These are phyloP conservation scores for Turnix velox DNA, from an alignment of 2,113 vertebrate species.

Conservation along the genomic window DNA sequence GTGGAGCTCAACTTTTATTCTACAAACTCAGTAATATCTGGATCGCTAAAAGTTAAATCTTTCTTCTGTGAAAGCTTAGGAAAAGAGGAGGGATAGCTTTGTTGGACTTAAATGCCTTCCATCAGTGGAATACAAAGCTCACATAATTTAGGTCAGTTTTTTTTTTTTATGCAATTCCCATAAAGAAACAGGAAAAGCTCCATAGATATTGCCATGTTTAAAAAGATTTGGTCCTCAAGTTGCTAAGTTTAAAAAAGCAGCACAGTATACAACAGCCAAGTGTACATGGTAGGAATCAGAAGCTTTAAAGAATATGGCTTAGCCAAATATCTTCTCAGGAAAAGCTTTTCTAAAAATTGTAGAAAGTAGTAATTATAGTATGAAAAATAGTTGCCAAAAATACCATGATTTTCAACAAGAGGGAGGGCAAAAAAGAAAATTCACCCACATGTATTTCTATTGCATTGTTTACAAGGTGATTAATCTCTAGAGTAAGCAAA, in stretches of 20 bases:
- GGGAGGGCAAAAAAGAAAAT: background rate
- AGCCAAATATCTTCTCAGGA: background rate
- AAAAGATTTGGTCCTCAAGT: background rate
- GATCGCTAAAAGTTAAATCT: background rate
- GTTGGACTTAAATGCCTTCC: background rate
- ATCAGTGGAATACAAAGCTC: background rate
- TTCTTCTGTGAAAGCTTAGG: background rate
- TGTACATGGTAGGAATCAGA: background rate
- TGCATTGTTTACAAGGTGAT: background rate
- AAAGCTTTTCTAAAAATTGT: background rate
- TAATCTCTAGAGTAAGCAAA: background rate
- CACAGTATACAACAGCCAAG: fast-evolving
- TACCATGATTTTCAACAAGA: background rate
- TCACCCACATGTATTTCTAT: background rate
- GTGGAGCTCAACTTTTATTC: background rate
- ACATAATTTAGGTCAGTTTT: background rate
- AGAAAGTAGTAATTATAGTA: background rate
- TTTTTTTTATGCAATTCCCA: background rate
- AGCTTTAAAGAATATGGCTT: background rate
- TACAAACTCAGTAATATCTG: background rate
- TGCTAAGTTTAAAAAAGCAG: background rate
- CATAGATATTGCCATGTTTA: background rate
- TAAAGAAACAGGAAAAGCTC: background rate
- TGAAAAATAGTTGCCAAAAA: background rate
- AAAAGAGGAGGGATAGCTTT: background rate